These are phyloP conservation scores for Ctenomys sociabilis DNA, from an alignment of 2,113 vertebrate species.

Conservation along the genomic window DNA sequence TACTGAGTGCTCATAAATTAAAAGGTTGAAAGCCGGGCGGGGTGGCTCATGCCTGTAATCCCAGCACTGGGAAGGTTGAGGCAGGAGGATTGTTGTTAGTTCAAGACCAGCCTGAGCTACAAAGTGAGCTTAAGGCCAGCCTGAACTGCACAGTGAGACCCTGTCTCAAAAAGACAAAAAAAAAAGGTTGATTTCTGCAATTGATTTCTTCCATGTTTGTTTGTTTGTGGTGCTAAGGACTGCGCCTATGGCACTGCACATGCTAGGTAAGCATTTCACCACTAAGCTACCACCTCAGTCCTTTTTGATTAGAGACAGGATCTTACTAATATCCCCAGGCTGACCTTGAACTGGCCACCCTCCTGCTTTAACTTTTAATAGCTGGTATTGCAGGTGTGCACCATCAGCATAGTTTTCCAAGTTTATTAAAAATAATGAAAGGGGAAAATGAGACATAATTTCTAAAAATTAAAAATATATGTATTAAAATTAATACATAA, in stretches of 20 bases:
- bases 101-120: too few relatives aligned
- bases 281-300: background rate
- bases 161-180: too few relatives aligned
- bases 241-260: background rate
- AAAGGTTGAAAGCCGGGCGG: too few relatives aligned
- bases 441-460: background rate
- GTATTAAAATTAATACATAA: slow-evolving; percentile 20
- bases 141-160: too few relatives aligned
- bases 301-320: background rate
- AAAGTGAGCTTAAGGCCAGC: too few relatives aligned
- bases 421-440: slow-evolving; percentile 53
- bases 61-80: too few relatives aligned
- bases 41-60: too few relatives aligned
- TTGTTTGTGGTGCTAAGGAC: background rate
- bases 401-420: background rate
- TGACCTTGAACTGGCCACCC: background rate
- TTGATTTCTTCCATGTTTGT: background rate
- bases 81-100: too few relatives aligned
- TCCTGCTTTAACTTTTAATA: background rate
- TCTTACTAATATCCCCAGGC: background rate
- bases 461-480: slow-evolving; percentile 39
- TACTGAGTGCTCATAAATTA: background rate
- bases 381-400: background rate
- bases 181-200: background rate
- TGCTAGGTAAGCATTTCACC: background rate